Conservation (phyloP, 1,140 invertebrate species). For the Heliconius himera region DNA sequence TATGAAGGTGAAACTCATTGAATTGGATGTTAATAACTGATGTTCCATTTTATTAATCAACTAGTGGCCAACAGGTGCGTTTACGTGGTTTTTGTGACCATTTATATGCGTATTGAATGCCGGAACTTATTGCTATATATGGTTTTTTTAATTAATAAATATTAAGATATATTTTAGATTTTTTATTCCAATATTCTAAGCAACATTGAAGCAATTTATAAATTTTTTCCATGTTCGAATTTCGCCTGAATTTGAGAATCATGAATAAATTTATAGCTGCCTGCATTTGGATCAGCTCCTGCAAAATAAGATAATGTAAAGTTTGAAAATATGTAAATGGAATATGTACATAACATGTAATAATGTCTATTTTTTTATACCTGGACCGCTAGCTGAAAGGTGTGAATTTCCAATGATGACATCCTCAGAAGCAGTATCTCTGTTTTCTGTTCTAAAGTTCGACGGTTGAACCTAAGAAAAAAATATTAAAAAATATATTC, state of each 20-base stretch:
- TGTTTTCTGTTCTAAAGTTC: constrained; percentile 64
- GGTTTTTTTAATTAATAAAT: constrained; percentile 8
- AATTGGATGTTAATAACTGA: too few species aligned
- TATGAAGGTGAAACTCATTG: too few species aligned
- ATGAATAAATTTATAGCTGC: constrained; percentile 58
- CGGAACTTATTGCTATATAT: too few species aligned
- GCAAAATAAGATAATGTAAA: constrained; percentile 22
- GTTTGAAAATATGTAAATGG: too few species aligned
- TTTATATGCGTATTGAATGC: too few species aligned
- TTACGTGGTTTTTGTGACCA: too few species aligned
- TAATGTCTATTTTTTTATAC: constrained; percentile 33
- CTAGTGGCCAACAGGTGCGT: too few species aligned
- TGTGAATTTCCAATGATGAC: constrained; percentile 59
- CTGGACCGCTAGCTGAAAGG: constrained; percentile 49
- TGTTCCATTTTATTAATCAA: too few species aligned
- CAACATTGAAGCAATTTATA: constrained; percentile 24
- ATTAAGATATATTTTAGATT: background rate
- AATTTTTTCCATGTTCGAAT: constrained; percentile 64
- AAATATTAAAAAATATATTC: background rate
- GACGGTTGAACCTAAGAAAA: constrained; percentile 61
- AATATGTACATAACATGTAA: background rate
- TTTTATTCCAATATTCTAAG: background rate
- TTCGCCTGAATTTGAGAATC: constrained; percentile 57
- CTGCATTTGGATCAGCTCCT: constrained; percentile 52
- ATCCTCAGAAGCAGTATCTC: constrained; percentile 56